These are phyloP conservation scores for Drosophila koepferae DNA, from an alignment of 2,888 invertebrate species.

Conservation along the genomic window DNA sequence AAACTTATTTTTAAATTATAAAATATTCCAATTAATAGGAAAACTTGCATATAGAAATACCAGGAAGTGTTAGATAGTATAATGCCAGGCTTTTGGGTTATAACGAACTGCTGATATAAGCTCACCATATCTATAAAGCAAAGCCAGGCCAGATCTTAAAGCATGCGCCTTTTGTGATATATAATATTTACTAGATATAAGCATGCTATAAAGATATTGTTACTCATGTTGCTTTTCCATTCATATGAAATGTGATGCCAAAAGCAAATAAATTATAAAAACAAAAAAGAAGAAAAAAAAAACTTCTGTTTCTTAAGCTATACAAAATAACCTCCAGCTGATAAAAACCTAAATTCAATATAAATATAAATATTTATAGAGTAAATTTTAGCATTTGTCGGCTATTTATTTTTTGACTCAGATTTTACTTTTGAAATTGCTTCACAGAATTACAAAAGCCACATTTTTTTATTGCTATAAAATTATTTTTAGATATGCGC, in stretches of 20 bases:
- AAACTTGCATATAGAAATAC: slow-evolving; percentile 22
- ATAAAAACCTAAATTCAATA: slow-evolving; percentile 34
- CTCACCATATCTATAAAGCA: slow-evolving; percentile 16
- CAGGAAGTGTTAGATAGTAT: slow-evolving; percentile 17
- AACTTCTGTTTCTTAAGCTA: slow-evolving; percentile 13
- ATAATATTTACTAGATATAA: slow-evolving; percentile 25
- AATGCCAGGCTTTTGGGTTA: slow-evolving; percentile 11
- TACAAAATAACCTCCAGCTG: slow-evolving; percentile 28
- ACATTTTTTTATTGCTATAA: background rate
- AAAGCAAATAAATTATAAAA: slow-evolving; percentile 10
- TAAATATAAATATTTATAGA: slow-evolving; percentile 41
- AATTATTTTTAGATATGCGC: slow-evolving; percentile 11
- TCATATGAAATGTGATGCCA: slow-evolving; percentile 33
- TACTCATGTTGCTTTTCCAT: slow-evolving; percentile 15
- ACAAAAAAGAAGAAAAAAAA: slow-evolving; percentile 6
- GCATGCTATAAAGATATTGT: slow-evolving; percentile 26
- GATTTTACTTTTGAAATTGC: slow-evolving; percentile 12
- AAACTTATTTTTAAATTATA: background rate
- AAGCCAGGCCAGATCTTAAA: slow-evolving; percentile 11
- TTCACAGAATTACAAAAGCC: slow-evolving; percentile 1
- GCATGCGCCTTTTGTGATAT: slow-evolving; percentile 26
- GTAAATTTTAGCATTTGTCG: slow-evolving; percentile 5
- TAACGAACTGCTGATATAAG: slow-evolving; percentile 29
- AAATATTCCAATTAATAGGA: slow-evolving; percentile 5
- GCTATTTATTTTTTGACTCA: slow-evolving; percentile 27